Base-by-base conservation (phyloP, 2,888 invertebrate species). In the Hermodice carunculata region DNA sequence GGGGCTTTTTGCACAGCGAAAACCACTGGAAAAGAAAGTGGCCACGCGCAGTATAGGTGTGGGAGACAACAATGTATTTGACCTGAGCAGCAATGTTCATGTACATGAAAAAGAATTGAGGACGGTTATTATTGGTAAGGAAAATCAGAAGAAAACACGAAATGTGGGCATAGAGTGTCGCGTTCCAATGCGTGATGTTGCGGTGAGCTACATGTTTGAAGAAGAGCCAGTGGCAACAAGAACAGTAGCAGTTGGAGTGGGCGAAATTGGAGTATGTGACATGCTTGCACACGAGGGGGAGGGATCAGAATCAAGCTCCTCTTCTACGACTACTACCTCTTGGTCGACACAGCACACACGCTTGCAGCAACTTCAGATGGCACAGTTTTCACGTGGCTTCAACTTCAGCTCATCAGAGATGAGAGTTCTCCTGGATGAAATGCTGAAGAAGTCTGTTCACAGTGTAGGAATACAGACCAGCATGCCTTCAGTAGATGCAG, bases 1-100 rank as follows among this genome's bases (percentile, higher is more conserved):
- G 43, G 77, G 66, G 64, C 75, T 75, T n/a, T 61, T 72, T n/a
- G 17, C 62, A 59, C 14, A 44, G 24, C 19, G 48, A 5, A 34
- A 22, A n/a, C 29, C 60, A 28, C 31, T 49, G n/a, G 62, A 58
- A n/a, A 22, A 44, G 28, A 32, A 22, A 17, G 64, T 60, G 40
- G 73, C 81, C 56, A 90, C 88, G 63, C 88, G 88, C 56, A 89
- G 88, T 52, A 85, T 91, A 43, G 91, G 89, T 6, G 89, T 90
- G 19, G 91, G 91, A 37, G 88, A 89, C n/a, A 88, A 88, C 52
- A 86, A 86, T 48, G 81, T 87, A 0, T 79, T 83, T 32, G 82
- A 83, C 66, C 19, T 53, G 5, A 44, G 51, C 19, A 73, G 77
- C 43, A 73, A 71, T 24, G 68, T 82, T 24, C 81, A 83, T 58